Evolutionary conservation across 1,140 invertebrate species (phyloP).

Genomic region (Bombus sylvicola): DNA sequence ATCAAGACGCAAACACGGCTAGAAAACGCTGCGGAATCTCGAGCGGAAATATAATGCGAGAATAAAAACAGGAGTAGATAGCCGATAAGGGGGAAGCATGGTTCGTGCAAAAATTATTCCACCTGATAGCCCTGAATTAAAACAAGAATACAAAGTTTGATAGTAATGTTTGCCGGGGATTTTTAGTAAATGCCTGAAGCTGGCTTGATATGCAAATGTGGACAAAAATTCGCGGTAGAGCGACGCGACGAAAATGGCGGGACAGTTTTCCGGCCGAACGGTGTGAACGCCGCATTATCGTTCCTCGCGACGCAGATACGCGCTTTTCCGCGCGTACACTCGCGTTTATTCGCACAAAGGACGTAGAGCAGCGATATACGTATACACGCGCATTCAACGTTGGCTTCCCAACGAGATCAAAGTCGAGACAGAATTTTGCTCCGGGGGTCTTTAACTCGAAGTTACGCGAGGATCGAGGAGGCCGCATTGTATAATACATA

Average conservation of each 20-base stretch:
- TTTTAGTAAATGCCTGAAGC: conserved; percentile 27
- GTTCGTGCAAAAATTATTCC: conserved; percentile 8
- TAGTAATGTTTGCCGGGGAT: conserved; percentile 15
- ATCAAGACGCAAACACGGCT: neutral
- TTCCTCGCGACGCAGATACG: conserved; percentile 42
- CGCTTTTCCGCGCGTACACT: conserved; percentile 37
- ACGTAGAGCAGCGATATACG: conserved; percentile 17
- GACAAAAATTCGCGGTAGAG: neutral
- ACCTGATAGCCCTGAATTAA: conserved; percentile 13
- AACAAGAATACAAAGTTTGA: conserved; percentile 24
- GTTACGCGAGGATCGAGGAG: conserved; percentile 57
- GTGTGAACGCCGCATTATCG: conserved; percentile 56
- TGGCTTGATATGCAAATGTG: conserved; percentile 30
- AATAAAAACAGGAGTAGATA: too few species aligned
- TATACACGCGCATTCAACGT: conserved; percentile 6
- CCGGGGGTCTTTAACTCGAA: conserved; percentile 66
- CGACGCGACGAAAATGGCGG: neutral
- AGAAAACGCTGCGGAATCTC: too few species aligned
- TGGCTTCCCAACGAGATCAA: conserved; percentile 52
- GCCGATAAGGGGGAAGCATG: neutral
- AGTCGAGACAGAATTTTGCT: conserved; percentile 67
- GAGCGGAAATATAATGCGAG: too few species aligned
- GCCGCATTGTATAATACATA: conserved; percentile 4
- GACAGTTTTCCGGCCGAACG: neutral
- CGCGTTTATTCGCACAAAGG: conserved; percentile 59